A percentile compares a stretch with the other conserved stretches of the same genome.
phyloP scores from a whole-genome alignment of 2,113 vertebrate species.

The Xiphophorus maculatus region DNA sequence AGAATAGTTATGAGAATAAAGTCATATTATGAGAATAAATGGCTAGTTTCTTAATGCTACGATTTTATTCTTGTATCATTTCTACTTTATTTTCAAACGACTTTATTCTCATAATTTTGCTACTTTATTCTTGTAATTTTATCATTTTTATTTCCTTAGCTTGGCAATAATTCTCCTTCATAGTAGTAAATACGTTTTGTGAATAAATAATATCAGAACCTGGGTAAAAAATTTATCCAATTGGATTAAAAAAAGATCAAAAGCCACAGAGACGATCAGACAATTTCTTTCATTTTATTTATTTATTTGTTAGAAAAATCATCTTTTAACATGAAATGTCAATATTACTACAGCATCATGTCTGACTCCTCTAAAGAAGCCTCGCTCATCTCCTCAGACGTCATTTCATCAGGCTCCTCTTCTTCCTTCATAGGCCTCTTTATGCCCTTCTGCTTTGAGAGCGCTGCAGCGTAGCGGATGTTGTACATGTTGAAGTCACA shows the following conservation, averaged over 20 bases:
- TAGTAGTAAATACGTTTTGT: background rate
- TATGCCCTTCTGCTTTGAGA: constrained; percentile 87
- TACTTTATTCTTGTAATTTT: too few species aligned
- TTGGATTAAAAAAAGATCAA: background rate
- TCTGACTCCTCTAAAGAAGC: constrained; percentile 63
- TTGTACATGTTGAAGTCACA: constrained; percentile 96
- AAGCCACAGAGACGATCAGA: background rate
- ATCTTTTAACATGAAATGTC: constrained; percentile 15
- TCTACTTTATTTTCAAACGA: too few species aligned
- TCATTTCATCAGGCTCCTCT: constrained; percentile 48
- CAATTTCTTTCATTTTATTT: constrained; percentile 22
- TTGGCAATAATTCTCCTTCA: too few species aligned
- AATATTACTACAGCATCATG: constrained; percentile 49
- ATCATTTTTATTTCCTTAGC: too few species aligned
- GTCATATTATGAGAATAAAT: too few species aligned
- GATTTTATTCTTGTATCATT: too few species aligned
- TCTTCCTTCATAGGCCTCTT: constrained; percentile 78
- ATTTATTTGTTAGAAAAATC: background rate
- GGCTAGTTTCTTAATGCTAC: too few species aligned
- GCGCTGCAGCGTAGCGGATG: constrained; percentile 84
- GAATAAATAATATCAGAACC: background rate
- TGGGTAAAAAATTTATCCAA: background rate
- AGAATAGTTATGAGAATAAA: too few species aligned
- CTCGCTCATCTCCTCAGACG: constrained; percentile 64
- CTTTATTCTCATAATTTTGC: too few species aligned